phyloP scores from a whole-genome alignment of 2,113 vertebrate species.

The Callipepla squamata region DNA sequence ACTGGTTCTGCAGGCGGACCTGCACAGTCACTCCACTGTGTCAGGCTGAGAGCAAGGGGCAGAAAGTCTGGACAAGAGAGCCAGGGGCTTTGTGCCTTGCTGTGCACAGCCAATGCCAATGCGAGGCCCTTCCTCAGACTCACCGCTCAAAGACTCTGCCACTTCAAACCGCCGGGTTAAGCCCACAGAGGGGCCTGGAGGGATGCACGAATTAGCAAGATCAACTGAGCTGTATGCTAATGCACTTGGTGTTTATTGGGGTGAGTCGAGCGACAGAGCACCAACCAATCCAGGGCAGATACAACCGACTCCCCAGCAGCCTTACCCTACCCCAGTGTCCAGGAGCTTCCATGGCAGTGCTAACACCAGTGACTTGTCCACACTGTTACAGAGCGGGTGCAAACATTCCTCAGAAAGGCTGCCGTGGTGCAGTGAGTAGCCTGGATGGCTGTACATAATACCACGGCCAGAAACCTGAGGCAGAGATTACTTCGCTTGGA shows the following conservation, averaged over 20 bases:
- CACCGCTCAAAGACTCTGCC: not conserved
- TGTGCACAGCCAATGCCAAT: rapidly evolving
- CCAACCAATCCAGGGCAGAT: not conserved
- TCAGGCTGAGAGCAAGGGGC: not conserved
- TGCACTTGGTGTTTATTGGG: not conserved
- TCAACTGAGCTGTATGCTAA: not conserved
- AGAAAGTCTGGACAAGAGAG: not conserved
- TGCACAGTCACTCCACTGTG: not conserved
- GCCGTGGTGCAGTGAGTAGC: rapidly evolving
- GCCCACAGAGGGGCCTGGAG: not conserved
- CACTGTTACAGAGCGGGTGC: no score
- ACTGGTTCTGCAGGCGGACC: not conserved
- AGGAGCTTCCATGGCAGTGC: not conserved
- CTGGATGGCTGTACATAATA: not conserved
- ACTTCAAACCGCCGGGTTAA: not conserved
- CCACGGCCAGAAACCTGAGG: not conserved
- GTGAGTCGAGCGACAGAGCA: not conserved
- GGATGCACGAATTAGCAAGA: not conserved
- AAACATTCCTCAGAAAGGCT: not conserved
- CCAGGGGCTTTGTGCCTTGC: rapidly evolving
- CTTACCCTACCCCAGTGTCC: not conserved
- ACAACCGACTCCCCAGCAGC: rapidly evolving
- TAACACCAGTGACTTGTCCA: rapidly evolving
- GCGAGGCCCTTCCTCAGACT: not conserved
- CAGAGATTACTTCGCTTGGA: not conserved